Base-by-base conservation (phyloP, 2,797 vertebrate genomes). In the Dermochelys coriacea region DNA sequence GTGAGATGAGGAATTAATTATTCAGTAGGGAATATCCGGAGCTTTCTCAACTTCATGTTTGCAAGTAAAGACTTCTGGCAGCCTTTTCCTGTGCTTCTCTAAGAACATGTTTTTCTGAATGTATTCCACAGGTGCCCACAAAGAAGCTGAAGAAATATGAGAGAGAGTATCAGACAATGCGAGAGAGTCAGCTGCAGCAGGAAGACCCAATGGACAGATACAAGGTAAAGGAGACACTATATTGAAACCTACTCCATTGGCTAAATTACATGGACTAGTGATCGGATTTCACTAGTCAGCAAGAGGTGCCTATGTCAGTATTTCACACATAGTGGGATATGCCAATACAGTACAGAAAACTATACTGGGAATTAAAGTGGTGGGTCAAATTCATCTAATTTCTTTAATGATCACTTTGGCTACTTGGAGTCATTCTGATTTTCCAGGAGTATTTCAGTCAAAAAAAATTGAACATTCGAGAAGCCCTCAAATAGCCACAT, bases 81-180 rank as follows among this genome's bases (percentile, higher is more conserved):
- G 74, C 86, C 80, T 77, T 87, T 81, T 12, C 81, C 1, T 0
- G 31, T 45, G 1, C 89, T 93, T n/a, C 78, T 89, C 64, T 94
- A 75, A 96, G 80, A 23, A 37, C 18, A 7, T 49, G 80, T 94
- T 90, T 37, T 94, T 88, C 84, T 88, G 78, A 93, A 86, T 95
- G 34, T 91, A 0, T 84, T 82, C 47, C 82, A 68, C 97, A 99
- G 99, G 99, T 99, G 95, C 99, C 99, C 80, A 99, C 99, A 55
- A 99, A 99, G 98, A 99, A 99, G 97, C 98, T 99, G 96, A 99
- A 99, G 99, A 99, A 99, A 98, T 99, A 99, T 98, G 99, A 99
- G 98, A 99, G 99, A 98, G 99, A 99, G 84, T 99, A 99, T 97
- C 99, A 99, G 96, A 98, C 99, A 0, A 98, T 99, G 98, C 98